These are phyloP conservation scores for Phaonia tiefii DNA, from an alignment of 2,888 invertebrate genomes.

Conservation along the genomic window DNA sequence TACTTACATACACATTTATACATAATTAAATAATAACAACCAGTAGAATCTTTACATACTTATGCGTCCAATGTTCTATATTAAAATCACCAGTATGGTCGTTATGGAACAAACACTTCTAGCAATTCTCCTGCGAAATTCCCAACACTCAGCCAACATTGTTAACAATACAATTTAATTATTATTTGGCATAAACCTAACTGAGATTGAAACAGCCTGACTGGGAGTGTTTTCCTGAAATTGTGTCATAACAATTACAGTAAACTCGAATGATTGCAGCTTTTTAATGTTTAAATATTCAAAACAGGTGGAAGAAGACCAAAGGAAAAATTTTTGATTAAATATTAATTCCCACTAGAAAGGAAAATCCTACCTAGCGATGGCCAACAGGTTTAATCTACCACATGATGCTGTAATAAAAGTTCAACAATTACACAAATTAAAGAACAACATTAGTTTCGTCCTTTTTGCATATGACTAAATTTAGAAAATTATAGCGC, in stretches of 20 bases:
- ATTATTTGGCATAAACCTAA: not conserved
- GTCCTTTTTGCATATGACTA: too few relatives aligned
- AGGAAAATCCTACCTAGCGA: not conserved
- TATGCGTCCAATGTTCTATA: too few relatives aligned
- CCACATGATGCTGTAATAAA: not conserved
- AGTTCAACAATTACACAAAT: not conserved
- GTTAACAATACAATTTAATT: not conserved
- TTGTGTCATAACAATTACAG: constrained; percentile 1
- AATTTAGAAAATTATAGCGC: too few relatives aligned
- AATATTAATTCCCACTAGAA: not conserved
- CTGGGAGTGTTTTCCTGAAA: not conserved
- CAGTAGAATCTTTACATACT: too few relatives aligned
- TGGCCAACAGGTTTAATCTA: not conserved
- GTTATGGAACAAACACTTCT: too few relatives aligned
- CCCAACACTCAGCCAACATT: not conserved
- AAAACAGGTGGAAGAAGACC: not conserved
- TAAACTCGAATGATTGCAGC: not conserved
- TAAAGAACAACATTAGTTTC: not conserved
- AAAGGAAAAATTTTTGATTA: too few relatives aligned
- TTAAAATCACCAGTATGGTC: too few relatives aligned
- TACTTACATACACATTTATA: too few relatives aligned
- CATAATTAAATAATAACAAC: too few relatives aligned
- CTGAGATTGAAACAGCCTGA: too few relatives aligned
- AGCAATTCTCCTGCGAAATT: not conserved
- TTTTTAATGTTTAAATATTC: not conserved